Evolutionary conservation across 1,140 invertebrate species (phyloP).

Genomic region (Magallana gigas): DNA sequence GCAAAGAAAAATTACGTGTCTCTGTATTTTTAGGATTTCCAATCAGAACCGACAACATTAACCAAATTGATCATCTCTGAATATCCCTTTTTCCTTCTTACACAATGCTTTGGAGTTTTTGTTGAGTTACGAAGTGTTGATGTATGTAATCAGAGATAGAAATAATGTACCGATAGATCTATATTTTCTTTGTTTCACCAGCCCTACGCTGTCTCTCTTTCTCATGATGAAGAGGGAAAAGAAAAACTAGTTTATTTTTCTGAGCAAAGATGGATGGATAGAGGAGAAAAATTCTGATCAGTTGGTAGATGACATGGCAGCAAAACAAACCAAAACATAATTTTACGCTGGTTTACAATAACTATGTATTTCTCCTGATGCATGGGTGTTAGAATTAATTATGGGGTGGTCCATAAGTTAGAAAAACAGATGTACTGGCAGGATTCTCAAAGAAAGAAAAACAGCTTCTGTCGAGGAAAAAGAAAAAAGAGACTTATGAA

Average conservation of each 20-base stretch:
- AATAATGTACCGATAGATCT: conserved; percentile 16
- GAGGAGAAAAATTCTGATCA: not conserved
- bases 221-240: not conserved
- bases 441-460: conserved; percentile 36
- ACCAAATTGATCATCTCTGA: conserved; percentile 9
- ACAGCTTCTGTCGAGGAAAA: conserved; percentile 32
- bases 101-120: not conserved
- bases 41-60: conserved; percentile 13
- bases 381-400: conserved; percentile 15
- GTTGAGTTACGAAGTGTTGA: conserved; percentile 33
- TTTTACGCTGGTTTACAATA: conserved; percentile 28
- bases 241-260: conserved; percentile 23
- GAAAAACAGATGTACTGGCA: conserved; percentile 32
- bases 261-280: conserved; percentile 16
- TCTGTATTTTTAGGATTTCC: conserved; percentile 11
- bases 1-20: not conserved
- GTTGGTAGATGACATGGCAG: conserved; percentile 24
- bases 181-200: conserved; percentile 33
- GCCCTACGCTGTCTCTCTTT: not conserved
- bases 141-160: conserved; percentile 34
- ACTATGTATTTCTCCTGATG: conserved; percentile 14
- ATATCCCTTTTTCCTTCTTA: not conserved
- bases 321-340: conserved; percentile 20
- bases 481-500: conserved; percentile 14
- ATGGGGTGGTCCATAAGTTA: conserved; percentile 25